Base-by-base conservation (phyloP, 2,888 invertebrate species). In the Amiota minor region DNA sequence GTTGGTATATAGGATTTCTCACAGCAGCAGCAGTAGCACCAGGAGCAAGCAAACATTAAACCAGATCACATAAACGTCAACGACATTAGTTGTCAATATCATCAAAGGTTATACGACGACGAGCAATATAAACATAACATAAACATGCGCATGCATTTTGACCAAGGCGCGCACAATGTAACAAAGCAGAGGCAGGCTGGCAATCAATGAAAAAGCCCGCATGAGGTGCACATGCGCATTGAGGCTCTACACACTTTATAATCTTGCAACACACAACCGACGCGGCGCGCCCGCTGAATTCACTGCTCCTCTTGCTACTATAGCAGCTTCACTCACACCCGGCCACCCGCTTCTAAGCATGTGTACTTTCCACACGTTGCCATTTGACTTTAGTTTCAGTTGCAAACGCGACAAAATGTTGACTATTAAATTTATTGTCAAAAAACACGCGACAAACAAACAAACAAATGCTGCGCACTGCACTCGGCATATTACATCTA, bases 401-500 rank as follows among this genome's bases (percentile, higher is more conserved):
- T 64, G 14, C 64, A 3, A 61, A 61, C 11, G 64, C 64, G 45
- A 46, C 45, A 16, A 62, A 35, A 35, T 45, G 35, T 62, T 62
- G 11, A 45, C 62, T 35, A 75, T 11, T 12, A 75, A 81, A 81
- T 81, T 81, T 81, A 81, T 81, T 81, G 80, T 79, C 78, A 79
- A 77, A 77, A 75, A 80, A 78, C 81, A 81, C 80, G 81, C 81
- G 80, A 81, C 80, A 65, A 65, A 65, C 47, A 62, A 11, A 65
- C 47, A 14, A 35, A 62, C 11, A 23, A 35, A 23, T 6, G 62
- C n/a, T 18, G 9, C n/a, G 10, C 12, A 47, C 18, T 47, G 18
- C 18, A 59, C n/a, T n/a, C n/a, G n/a, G n/a, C n/a, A n/a, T n/a
- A n/a, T n/a, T n/a, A n/a, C n/a, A n/a, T n/a, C n/a, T n/a, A n/a